Base-by-base conservation (phyloP, 2,797 vertebrate genomes). In the Coregonus sp. region DNA sequence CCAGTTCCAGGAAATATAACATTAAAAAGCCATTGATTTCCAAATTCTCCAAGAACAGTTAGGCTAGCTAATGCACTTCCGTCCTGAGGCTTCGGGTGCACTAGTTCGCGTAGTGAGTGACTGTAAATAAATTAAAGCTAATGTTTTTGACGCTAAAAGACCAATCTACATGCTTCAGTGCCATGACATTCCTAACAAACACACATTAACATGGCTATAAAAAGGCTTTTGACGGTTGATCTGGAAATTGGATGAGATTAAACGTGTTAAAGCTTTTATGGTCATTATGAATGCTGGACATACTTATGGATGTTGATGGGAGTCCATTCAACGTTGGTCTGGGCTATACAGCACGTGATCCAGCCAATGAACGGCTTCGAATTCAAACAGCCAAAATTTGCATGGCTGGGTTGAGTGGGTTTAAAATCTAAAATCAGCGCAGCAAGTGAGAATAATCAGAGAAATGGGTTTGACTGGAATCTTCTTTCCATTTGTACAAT, bases 21-120 rank as follows among this genome's bases (percentile, higher is more conserved):
- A 67, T 31, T 33, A 31, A 31, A 16, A 31, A 37, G 15, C 15
- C 66, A 35, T 67, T 5, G 1, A 67, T 33, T 35, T 72, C 16
- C 29, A 72, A 59, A 33, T 5, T 16, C 16, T 33, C 71, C 33
- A 9, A 72, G 15, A 72, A 33, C 25, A 31, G 52, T 47, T 47
- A 47, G 2, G 40, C 40, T 47, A 47, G 40, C 40, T 47, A 70
- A 70, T 31, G 35, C 4, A 37, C 16, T 33, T 33, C 2, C 15
- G 4, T 35, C 33, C 66, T 29, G 15, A 29, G 66, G 33, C 14
- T 16, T 6, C 15, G 31, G 12, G 12, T 35, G 51, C 18, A 16
- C 71, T 72, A n/a, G 20, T 72, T 72, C 4, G 68, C 40, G 11
- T 72, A 54, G 51, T 6, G 47, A 72, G 51, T 54, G 71, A 72